Evolutionary conservation across 92 coral and sea anemone species (phyloP).

Genomic region (Montipora capitata): DNA sequence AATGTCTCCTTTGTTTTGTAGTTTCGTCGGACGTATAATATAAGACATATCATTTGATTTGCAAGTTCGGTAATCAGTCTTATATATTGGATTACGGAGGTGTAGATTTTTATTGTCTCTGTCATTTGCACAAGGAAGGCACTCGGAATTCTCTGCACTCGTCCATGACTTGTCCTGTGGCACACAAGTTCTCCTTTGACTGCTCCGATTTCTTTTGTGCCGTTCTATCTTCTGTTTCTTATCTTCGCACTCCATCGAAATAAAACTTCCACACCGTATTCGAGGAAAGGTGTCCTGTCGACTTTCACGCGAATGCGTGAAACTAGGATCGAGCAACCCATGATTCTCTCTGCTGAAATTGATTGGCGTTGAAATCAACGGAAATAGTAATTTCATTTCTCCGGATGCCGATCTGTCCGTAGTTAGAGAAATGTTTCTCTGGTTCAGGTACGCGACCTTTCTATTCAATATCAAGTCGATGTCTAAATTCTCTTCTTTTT

Average conservation of each 20-base stretch:
- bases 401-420: background rate
- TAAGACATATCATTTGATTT: background rate
- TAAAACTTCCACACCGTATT: conserved; percentile 29
- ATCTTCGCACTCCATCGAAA: background rate
- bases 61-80: background rate
- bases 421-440: conserved; percentile 10
- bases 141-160: too few species aligned
- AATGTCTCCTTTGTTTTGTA: background rate
- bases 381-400: background rate
- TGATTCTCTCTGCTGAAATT: background rate
- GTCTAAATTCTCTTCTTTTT: background rate
- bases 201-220: background rate
- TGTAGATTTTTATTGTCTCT: background rate
- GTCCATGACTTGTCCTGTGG: background rate
- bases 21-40: background rate
- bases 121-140: background rate
- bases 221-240: background rate
- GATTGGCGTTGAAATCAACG: background rate
- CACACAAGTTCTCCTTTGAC: background rate
- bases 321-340: background rate
- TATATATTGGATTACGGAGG: background rate
- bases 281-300: background rate
- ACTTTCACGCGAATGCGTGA: background rate
- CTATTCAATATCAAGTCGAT: background rate
- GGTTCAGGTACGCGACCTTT: background rate